Percentiles rank a stretch among this genome's conserved stretches.
Conservation (phyloP, 2,797 vertebrate genomes). For the Gephyroberyx darwinii region DNA sequence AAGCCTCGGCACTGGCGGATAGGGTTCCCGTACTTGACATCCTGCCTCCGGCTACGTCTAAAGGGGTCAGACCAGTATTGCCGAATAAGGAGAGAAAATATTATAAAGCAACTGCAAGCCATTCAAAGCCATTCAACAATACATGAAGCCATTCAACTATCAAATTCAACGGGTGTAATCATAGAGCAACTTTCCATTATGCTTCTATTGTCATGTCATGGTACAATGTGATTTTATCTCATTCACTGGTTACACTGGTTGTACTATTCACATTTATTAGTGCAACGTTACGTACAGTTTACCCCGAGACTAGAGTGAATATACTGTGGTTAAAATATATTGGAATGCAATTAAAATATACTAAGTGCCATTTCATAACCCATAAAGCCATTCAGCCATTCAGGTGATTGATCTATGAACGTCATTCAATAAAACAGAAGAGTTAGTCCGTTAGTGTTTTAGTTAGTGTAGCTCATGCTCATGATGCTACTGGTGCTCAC, state of each 20-base stretch:
- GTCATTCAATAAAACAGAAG: constrained; percentile 1
- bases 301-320: constrained; percentile 1
- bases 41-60: constrained; percentile 96
- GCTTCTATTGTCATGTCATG: neutral
- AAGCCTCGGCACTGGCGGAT: constrained; percentile 95
- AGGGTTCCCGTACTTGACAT: constrained; percentile 94
- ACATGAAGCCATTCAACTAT: constrained; percentile 23
- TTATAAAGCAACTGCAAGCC: constrained; percentile 78
- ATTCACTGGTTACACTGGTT: neutral
- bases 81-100: constrained; percentile 77
- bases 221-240: neutral
- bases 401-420: constrained; percentile 3
- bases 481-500: constrained; percentile 72
- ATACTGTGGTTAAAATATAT: neutral
- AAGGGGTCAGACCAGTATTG: constrained; percentile 79
- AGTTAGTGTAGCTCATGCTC: constrained; percentile 44
- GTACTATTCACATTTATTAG: constrained; percentile 30
- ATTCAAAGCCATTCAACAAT: constrained; percentile 71
- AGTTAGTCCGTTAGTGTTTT: constrained; percentile 41
- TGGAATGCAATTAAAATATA: constrained; percentile 28
- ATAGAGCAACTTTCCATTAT: constrained; percentile 18
- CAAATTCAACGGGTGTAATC: neutral
- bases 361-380: constrained; percentile 29
- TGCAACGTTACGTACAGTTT: constrained; percentile 11
- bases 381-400: constrained; percentile 33